phyloP scores from a whole-genome alignment of 2,888 invertebrate species.

The Lepetodrilus schrolli region DNA sequence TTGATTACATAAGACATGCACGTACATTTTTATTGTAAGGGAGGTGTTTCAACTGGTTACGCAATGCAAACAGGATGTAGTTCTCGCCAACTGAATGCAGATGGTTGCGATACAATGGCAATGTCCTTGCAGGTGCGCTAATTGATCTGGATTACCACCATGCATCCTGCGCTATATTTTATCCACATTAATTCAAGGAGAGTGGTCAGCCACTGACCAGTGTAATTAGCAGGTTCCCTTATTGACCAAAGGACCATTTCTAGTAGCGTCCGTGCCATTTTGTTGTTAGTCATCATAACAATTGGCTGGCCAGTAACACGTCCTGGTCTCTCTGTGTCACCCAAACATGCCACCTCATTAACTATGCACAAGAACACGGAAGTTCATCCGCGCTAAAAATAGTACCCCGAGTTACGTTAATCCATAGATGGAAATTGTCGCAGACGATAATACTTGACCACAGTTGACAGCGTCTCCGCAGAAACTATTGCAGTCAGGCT shows the following conservation, averaged over 20 bases:
- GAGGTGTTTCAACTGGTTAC: too few species aligned
- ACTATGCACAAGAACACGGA: neutral
- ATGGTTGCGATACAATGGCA: too few species aligned
- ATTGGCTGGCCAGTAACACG: neutral
- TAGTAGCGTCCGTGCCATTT: neutral
- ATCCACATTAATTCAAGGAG: neutral
- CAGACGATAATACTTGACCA: too few species aligned
- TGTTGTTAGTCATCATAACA: neutral
- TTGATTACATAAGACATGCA: too few species aligned
- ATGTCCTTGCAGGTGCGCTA: neutral
- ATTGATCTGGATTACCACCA: neutral
- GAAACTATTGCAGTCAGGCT: too few species aligned
- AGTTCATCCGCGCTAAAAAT: neutral
- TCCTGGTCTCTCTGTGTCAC: neutral
- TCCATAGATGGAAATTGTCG: too few species aligned
- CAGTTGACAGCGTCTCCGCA: too few species aligned
- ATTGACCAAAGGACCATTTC: neutral
- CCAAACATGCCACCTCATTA: slow-evolving; percentile 16
- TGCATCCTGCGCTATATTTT: neutral
- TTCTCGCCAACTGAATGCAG: too few species aligned
- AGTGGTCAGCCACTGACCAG: neutral
- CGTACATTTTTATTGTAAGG: too few species aligned
- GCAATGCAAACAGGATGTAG: too few species aligned
- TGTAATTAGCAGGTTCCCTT: neutral
- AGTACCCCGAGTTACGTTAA: too few species aligned